Evolutionary conservation across 2,797 vertebrate species (phyloP).

Genomic region (Holocentrus rufus): DNA sequence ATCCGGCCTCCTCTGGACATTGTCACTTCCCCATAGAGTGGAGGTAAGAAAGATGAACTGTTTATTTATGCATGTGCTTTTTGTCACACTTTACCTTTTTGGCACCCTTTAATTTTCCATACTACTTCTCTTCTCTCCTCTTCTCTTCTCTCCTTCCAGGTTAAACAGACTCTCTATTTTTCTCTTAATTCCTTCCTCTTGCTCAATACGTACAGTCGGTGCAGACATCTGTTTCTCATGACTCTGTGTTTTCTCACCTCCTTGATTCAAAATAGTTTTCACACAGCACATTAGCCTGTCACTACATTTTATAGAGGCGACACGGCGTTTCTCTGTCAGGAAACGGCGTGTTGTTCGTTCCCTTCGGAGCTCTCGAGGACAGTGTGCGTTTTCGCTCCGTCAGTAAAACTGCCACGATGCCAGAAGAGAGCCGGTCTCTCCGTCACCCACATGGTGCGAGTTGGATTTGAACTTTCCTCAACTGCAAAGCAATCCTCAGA

Average conservation of each 20-base stretch:
- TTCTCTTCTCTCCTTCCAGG: not conserved
- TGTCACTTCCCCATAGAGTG: constrained; percentile 86
- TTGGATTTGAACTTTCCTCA: constrained; percentile 52
- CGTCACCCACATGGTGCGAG: constrained; percentile 34
- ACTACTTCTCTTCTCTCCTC: not conserved
- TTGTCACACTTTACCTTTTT: too few relatives aligned
- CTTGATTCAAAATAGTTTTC: not conserved
- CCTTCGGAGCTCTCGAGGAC: constrained; percentile 12
- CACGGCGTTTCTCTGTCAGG: constrained; percentile 8
- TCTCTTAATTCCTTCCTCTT: not conserved
- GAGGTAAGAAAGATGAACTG: constrained; percentile 86
- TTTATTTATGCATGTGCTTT: not conserved
- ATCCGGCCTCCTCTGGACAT: constrained; percentile 71
- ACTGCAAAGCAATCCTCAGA: constrained; percentile 26
- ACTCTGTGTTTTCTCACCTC: not conserved
- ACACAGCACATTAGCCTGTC: not conserved
- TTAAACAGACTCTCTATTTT: not conserved
- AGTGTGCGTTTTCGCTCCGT: constrained; percentile 17
- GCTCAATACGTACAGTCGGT: not conserved
- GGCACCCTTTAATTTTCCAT: not conserved
- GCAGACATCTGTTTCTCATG: not conserved
- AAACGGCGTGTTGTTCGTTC: constrained; percentile 9
- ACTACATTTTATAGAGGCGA: not conserved
- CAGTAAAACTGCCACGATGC: constrained; percentile 18
- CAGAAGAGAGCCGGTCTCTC: constrained; percentile 27